These are phyloP conservation scores for Chromoteleia sp. DNA, from an alignment of 2,888 invertebrate species.

Conservation along the genomic window DNA sequence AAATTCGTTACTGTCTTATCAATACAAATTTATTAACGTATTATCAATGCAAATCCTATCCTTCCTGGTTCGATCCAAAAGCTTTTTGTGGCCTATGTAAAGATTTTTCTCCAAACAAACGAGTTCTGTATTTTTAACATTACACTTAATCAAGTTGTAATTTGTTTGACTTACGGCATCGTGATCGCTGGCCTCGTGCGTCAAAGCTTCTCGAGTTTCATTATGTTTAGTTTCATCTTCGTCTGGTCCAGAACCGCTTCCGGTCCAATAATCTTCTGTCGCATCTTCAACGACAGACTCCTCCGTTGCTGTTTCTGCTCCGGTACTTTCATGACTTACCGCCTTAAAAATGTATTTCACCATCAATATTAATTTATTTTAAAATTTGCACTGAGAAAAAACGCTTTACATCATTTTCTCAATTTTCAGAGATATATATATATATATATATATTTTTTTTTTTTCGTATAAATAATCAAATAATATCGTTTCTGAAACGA, in stretches of 20 bases:
- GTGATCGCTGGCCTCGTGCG: conserved; percentile 91
- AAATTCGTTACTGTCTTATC: too few relatives aligned
- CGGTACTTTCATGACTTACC: conserved; percentile 75
- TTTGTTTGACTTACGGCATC: conserved; percentile 88
- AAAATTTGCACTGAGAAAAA: not conserved
- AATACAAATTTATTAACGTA: too few relatives aligned
- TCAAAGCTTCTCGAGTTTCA: conserved; percentile 90
- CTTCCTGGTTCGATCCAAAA: not conserved
- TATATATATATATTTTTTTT: too few relatives aligned
- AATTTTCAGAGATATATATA: too few relatives aligned
- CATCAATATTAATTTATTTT: not conserved
- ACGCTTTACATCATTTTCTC: too few relatives aligned
- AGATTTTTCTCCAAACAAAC: not conserved
- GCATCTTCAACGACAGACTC: conserved; percentile 79
- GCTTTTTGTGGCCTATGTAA: not conserved
- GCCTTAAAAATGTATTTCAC: conserved; percentile 69
- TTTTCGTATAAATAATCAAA: too few relatives aligned
- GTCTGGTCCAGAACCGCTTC: conserved; percentile 82
- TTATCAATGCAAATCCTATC: conserved; percentile 3
- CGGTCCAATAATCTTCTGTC: conserved; percentile 83
- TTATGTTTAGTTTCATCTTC: conserved; percentile 85
- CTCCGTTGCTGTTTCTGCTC: conserved; percentile 76
- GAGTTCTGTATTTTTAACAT: not conserved
- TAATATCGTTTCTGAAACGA: too few relatives aligned
- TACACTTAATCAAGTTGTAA: conserved; percentile 12